phyloP scores from a whole-genome alignment of 2,888 invertebrate species.

The Norana najaformis region DNA sequence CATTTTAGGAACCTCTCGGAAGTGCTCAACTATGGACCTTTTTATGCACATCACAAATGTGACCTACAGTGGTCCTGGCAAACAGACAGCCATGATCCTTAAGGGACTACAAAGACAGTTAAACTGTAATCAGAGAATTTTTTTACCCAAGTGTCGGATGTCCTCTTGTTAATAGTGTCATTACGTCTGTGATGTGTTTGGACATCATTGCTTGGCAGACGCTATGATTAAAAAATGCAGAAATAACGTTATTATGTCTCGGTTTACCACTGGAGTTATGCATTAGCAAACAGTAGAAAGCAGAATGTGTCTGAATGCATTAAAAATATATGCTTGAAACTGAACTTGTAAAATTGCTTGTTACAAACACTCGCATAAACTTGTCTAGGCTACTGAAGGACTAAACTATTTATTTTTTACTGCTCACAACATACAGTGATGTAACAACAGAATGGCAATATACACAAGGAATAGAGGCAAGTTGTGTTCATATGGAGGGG shows the following conservation, averaged over 20 bases:
- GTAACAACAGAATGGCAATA: no score
- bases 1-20: no score
- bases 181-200: constrained; percentile 64
- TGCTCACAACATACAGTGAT: no score
- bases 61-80: not conserved
- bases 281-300: not conserved
- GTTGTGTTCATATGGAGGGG: no score
- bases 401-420: no score
- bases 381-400: no score
- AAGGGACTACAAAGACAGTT: not conserved
- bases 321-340: no score
- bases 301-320: no score
- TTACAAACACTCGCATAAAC: no score
- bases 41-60: not conserved
- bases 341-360: no score
- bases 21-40: no score
- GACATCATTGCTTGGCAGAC: constrained; percentile 70
- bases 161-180: not conserved
- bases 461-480: no score
- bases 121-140: not conserved
- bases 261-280: not conserved
- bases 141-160: not conserved
- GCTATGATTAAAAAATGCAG: constrained; percentile 49
- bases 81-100: not conserved
- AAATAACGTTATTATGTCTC: not conserved